These are phyloP conservation scores for Gyps fulvus DNA, from an alignment of 2,113 vertebrate genomes.

Conservation along the genomic window DNA sequence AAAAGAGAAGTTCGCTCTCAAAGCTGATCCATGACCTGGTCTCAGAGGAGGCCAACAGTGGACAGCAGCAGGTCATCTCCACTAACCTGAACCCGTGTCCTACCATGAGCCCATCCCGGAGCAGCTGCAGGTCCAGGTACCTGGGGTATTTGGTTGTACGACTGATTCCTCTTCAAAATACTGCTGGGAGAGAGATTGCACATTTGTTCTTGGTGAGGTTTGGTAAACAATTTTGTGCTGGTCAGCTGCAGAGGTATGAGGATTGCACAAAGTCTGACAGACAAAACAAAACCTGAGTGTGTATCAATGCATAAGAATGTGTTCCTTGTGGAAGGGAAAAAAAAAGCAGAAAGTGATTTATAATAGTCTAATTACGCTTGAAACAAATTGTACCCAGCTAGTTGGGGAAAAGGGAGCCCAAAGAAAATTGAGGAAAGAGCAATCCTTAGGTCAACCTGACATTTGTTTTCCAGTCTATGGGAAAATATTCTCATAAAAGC, in stretches of 20 bases:
- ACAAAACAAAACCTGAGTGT: neutral
- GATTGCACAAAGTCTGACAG: neutral
- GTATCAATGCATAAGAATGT: neutral
- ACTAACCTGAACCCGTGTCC: fast-evolving
- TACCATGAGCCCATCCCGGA: fast-evolving
- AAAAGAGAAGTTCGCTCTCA: neutral
- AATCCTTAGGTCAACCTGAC: slow-evolving; percentile 43
- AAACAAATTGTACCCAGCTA: slow-evolving; percentile 33
- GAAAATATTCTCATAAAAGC: neutral
- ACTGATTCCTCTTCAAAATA: neutral
- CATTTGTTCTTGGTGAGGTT: neutral
- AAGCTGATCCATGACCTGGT: neutral
- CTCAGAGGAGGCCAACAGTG: too few species aligned
- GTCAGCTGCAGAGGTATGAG: neutral
- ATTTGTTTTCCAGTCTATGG: slow-evolving; percentile 10
- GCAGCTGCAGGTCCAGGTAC: neutral
- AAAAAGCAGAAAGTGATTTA: neutral
- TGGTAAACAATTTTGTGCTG: neutral
- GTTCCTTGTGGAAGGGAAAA: neutral
- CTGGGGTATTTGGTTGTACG: fast-evolving
- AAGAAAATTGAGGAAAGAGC: neutral
- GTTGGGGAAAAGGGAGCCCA: neutral
- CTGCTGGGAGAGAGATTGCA: neutral
- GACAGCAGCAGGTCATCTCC: fast-evolving
- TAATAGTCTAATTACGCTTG: neutral